Evolutionary conservation across 2,113 vertebrate genomes (phyloP).

Genomic region (Gila orcuttii): DNA sequence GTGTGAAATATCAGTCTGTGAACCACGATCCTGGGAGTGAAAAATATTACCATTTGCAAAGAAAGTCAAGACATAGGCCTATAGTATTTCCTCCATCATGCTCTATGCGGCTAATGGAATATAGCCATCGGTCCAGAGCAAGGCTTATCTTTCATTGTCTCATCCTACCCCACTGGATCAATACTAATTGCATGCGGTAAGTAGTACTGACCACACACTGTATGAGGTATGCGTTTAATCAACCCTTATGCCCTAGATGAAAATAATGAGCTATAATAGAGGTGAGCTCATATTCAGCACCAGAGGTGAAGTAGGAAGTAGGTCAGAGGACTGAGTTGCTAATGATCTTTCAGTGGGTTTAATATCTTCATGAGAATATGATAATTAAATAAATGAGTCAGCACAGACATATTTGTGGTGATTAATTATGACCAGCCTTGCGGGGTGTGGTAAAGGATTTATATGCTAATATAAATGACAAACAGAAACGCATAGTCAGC

Average conservation of each 20-base stretch:
- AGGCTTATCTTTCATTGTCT: slow-evolving; percentile 57
- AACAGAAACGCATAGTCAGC: not conserved
- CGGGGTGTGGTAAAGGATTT: not conserved
- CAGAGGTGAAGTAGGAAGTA: slow-evolving; percentile 42
- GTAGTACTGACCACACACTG: slow-evolving; percentile 48
- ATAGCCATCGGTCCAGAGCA: slow-evolving; percentile 33
- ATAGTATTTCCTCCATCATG: slow-evolving; percentile 36
- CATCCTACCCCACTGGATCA: slow-evolving; percentile 50
- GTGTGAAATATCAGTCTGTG: slow-evolving; percentile 47
- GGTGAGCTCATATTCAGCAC: slow-evolving; percentile 52
- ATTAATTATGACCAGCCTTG: slow-evolving; percentile 48
- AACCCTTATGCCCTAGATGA: slow-evolving; percentile 64
- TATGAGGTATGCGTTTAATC: slow-evolving; percentile 62
- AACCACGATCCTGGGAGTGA: slow-evolving; percentile 21
- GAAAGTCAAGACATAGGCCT: slow-evolving; percentile 24
- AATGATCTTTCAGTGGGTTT: slow-evolving; percentile 52
- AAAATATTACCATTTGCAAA: slow-evolving; percentile 40
- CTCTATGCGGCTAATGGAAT: slow-evolving; percentile 48
- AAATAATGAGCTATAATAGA: slow-evolving; percentile 64
- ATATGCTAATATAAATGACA: slow-evolving; percentile 14
- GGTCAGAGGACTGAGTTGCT: slow-evolving; percentile 53
- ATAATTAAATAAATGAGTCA: slow-evolving; percentile 55
- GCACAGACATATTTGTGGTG: slow-evolving; percentile 49
- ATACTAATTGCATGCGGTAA: slow-evolving; percentile 59
- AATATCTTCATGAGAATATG: slow-evolving; percentile 54